Base-by-base conservation (phyloP, 2,888 invertebrate species). In the Cactoblastis cactorum region DNA sequence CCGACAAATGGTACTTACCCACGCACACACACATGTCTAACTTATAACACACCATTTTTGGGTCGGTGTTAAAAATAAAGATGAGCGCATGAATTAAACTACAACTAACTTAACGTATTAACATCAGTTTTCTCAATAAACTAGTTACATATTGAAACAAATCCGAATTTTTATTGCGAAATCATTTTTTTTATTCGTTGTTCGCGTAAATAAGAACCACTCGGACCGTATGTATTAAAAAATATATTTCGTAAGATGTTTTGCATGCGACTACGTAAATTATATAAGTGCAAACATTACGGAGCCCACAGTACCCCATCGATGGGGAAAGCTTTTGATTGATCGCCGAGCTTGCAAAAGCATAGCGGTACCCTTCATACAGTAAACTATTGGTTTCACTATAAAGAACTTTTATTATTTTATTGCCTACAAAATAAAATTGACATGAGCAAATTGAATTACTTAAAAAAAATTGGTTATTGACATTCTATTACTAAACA, bases 261-360 rank as follows among this genome's bases (percentile, higher is more conserved):
- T 35, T 46, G 37, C 24, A 28, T 45, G 35, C 49, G 17, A 18
- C 38, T 45, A 53, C 47, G 49, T 37, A n/a, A 35, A 37, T 47
- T 35, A 47, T 47, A 24, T 47, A 47, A 47, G 34, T 53, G 46
- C 45, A 57, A 45, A 53, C 48, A 51, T 39, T 49, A 43, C 43
- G 32, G 12, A 32, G 47, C 48, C 53, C 51, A 6, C 53, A 53
- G 32, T 54, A 53, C 56, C 53, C 56, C 58, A 56, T 55, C 51
- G 54, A 59, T 68, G 65, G 59, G 59, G 56, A 61, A 61, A 60
- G 53, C 52, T 51, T 45, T 47, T 50, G 37, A 51, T 53, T 47
- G 43, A 47, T 53, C 37, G 46, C n/a, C 19, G 35, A 28, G 33
- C 50, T 52, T 50, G 50, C 49, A 48, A 48, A 50, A 53, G 28